Conservation (phyloP, 2,888 invertebrate species). For the Drosophila birchii region DNA sequence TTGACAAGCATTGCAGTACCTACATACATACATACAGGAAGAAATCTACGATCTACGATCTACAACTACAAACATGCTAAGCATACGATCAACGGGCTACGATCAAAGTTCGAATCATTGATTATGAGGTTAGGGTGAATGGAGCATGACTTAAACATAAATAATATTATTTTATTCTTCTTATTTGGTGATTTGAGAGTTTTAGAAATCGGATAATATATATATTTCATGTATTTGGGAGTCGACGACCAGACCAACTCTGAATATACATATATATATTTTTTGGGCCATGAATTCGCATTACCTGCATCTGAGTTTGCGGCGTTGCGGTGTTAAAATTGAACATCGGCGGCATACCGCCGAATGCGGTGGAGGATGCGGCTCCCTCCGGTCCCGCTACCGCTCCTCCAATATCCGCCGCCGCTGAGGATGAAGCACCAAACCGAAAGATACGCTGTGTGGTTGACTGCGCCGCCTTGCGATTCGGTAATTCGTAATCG, state of each 20-base stretch:
- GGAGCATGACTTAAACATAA: conserved; percentile 2
- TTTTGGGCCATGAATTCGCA: conserved; percentile 22
- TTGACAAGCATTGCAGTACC: not conserved
- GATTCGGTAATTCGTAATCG: conserved; percentile 14
- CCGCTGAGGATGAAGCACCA: conserved; percentile 39
- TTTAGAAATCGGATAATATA: conserved; percentile 12
- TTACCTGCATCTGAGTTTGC: conserved; percentile 63
- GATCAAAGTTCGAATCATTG: not conserved
- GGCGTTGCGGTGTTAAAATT: conserved; percentile 52
- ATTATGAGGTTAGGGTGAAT: not conserved
- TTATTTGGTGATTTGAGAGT: not conserved
- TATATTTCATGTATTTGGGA: conserved; percentile 1
- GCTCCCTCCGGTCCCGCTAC: conserved; percentile 3
- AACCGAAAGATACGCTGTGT: conserved; percentile 58
- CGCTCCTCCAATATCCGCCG: conserved; percentile 13
- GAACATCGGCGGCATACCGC: conserved; percentile 40
- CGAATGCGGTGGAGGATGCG: conserved; percentile 9
- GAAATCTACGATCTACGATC: not conserved
- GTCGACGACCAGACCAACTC: conserved; percentile 18
- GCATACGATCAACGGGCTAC: not conserved
- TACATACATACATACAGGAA: not conserved
- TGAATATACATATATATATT: not conserved
- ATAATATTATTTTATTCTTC: not conserved
- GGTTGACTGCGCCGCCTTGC: conserved; percentile 1
- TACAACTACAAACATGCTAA: conserved; percentile 2